Evolutionary conservation across 1,140 invertebrate genomes (phyloP).

Genomic region (Cyclargus thomasi): DNA sequence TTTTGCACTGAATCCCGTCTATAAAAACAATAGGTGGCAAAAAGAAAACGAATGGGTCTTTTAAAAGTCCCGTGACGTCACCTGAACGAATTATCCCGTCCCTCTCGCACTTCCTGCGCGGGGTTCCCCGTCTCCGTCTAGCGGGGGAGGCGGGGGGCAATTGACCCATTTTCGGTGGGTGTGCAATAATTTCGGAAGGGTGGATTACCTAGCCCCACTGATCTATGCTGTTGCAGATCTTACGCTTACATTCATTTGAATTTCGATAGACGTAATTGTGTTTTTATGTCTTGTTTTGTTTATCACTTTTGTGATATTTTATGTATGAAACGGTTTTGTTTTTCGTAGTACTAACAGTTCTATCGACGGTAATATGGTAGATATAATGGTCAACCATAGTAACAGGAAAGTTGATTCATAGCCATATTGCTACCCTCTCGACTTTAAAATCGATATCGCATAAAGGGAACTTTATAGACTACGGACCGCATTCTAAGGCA

Average conservation of each 20-base stretch:
- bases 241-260: constrained; percentile 39
- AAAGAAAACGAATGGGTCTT: constrained; percentile 53
- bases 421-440: no score
- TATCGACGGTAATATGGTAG: no score
- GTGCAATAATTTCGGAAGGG: constrained; percentile 70
- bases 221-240: constrained; percentile 56
- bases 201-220: constrained; percentile 52
- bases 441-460: no score
- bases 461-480: no score
- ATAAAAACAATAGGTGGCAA: constrained; percentile 57
- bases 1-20: constrained; percentile 25
- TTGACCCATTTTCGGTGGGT: constrained; percentile 71
- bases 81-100: constrained; percentile 63
- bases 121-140: constrained; percentile 39
- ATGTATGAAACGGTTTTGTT: no score
- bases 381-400: no score
- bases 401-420: no score
- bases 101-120: constrained; percentile 39
- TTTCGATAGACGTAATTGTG: constrained; percentile 20
- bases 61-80: constrained; percentile 66
- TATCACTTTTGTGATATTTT: no score
- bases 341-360: no score
- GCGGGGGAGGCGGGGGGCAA: constrained; percentile 47
- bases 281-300: not conserved
- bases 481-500: no score